Percentiles rank a stretch among this genome's conserved stretches.
Conservation (phyloP, 2,888 invertebrate species). For the Ctenicera cuprea region DNA sequence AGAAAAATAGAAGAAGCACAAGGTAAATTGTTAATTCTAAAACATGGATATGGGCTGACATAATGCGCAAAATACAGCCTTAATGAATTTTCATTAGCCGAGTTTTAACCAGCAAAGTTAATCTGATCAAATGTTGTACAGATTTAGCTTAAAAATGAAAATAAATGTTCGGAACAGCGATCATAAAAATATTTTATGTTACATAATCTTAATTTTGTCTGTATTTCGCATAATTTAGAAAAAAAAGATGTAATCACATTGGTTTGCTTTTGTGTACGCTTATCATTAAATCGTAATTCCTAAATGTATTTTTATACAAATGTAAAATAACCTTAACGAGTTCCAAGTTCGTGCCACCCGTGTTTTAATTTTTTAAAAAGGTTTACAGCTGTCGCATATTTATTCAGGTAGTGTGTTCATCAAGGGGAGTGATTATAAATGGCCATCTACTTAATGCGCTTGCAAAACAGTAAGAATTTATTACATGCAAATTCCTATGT, state of each 20-base stretch:
- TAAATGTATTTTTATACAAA: too few species aligned
- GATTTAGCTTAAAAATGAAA: neutral
- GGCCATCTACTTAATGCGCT: neutral
- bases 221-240: neutral
- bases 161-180: neutral
- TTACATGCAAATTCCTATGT: neutral
- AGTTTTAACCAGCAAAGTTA: constrained; percentile 10
- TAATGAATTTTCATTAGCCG: constrained; percentile 18
- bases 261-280: neutral
- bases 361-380: too few species aligned
- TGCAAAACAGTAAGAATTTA: neutral
- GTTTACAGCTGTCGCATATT: too few species aligned
- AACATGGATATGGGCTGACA: constrained; percentile 8
- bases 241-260: constrained; percentile 3
- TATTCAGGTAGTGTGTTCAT: too few species aligned
- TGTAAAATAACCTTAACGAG: too few species aligned
- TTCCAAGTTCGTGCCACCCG: too few species aligned
- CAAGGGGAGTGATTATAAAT: neutral
- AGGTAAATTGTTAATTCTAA: too few species aligned
- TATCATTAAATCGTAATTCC: neutral
- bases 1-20: neutral
- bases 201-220: neutral
- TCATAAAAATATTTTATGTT: neutral
- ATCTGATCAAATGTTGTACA: constrained; percentile 7
- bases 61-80: constrained; percentile 5